Evolutionary conservation across 2,888 invertebrate genomes (phyloP).

Genomic region (Heliothis peltigera): DNA sequence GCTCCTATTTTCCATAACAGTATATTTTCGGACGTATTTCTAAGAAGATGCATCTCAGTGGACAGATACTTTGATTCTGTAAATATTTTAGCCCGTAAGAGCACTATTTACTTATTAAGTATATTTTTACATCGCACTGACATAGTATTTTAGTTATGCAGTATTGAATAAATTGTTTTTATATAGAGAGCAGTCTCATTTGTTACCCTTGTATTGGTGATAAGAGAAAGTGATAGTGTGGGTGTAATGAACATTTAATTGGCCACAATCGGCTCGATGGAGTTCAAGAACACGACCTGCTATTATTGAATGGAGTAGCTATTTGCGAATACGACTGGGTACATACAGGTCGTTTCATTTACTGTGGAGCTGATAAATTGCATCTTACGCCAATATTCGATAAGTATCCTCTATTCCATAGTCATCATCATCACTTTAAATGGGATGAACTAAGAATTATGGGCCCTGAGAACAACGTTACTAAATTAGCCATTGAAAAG

Average conservation of each 20-base stretch:
- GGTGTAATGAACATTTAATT: conserved; percentile 60
- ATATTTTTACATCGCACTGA: conserved; percentile 78
- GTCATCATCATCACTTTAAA: background rate
- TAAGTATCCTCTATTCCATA: background rate
- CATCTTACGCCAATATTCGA: conserved; percentile 12
- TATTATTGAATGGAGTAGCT: conserved; percentile 49
- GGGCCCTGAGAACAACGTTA: no score
- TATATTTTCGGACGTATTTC: conserved; percentile 31
- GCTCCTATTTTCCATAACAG: conserved; percentile 22
- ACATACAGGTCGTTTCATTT: conserved; percentile 22
- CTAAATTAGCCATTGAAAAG: no score
- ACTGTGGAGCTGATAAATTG: conserved; percentile 10
- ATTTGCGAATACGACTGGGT: conserved; percentile 32
- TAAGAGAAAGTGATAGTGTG: conserved; percentile 57
- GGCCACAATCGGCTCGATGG: conserved; percentile 40
- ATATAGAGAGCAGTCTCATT: conserved; percentile 63
- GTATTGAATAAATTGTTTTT: conserved; percentile 79
- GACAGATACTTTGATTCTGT: conserved; percentile 55
- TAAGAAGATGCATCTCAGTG: conserved; percentile 46
- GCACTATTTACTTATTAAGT: conserved; percentile 67
- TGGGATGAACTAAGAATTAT: no score
- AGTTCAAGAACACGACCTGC: conserved; percentile 61
- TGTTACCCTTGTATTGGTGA: conserved; percentile 51
- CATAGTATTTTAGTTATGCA: conserved; percentile 73
- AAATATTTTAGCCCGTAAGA: conserved; percentile 63